A percentile compares a stretch with the other conserved stretches of the same genome.
Evolutionary conservation across 1,140 invertebrate species (phyloP).

Genomic region (Latrodectus geometricus): DNA sequence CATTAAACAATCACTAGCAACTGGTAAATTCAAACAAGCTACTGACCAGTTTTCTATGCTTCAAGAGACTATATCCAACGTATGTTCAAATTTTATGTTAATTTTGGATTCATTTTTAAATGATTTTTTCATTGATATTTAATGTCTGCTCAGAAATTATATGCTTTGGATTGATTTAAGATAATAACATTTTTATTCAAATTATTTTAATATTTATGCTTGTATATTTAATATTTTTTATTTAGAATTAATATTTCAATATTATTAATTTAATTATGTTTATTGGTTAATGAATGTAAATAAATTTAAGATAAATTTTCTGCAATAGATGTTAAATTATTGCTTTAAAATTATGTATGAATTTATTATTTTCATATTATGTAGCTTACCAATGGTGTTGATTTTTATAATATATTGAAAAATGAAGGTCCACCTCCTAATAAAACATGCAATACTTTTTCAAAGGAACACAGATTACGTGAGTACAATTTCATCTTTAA

Average conservation of each 20-base stretch:
- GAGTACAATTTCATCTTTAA: slow-evolving; percentile 20
- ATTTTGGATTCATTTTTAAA: too few species aligned
- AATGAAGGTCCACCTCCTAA: slow-evolving; percentile 47
- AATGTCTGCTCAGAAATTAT: too few species aligned
- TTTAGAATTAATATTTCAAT: too few species aligned
- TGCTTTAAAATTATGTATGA: not conserved
- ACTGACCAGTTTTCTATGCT: slow-evolving; percentile 76
- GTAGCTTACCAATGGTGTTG: slow-evolving; percentile 74
- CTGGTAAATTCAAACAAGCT: slow-evolving; percentile 72
- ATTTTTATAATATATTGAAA: slow-evolving; percentile 84
- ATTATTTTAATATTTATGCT: too few species aligned
- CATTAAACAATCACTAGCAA: slow-evolving; percentile 68
- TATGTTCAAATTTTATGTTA: slow-evolving; percentile 30
- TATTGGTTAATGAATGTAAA: too few species aligned
- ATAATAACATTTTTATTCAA: too few species aligned
- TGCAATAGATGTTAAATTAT: too few species aligned
- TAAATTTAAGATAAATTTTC: too few species aligned
- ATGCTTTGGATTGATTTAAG: too few species aligned
- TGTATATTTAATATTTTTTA: too few species aligned
- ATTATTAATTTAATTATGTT: too few species aligned
- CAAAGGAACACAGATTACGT: slow-evolving; percentile 24
- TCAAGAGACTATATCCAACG: slow-evolving; percentile 73
- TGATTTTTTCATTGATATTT: too few species aligned
- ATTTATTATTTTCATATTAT: slow-evolving; percentile 29
- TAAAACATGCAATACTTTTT: slow-evolving; percentile 13